Evolutionary conservation across 2,113 vertebrate species (phyloP).

Genomic region (Oryzias curvinotus): DNA sequence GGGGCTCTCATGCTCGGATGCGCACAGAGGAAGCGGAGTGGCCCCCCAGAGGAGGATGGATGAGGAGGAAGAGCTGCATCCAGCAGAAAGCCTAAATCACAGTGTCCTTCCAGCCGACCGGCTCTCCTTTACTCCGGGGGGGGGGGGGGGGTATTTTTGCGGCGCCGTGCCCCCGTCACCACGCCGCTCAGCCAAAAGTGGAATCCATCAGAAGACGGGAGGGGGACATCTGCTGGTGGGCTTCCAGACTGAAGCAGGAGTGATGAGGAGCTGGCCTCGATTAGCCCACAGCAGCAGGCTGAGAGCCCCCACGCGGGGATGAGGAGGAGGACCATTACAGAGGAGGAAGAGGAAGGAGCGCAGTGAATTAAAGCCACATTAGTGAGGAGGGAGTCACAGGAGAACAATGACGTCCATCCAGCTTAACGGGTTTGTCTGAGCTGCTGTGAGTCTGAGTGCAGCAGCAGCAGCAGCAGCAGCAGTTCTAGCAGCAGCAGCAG

Average conservation of each 20-base stretch:
- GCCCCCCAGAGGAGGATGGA: constrained; percentile 48
- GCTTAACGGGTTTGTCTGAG: neutral
- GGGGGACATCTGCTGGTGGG: constrained; percentile 64
- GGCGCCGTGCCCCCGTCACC: constrained; percentile 29
- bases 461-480: constrained; percentile 11
- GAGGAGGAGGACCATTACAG: constrained; percentile 31
- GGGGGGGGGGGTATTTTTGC: neutral
- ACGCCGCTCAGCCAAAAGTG: constrained; percentile 31
- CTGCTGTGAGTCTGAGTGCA: constrained; percentile 11
- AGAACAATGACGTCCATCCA: constrained; percentile 4
- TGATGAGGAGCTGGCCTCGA: neutral
- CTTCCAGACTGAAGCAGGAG: constrained; percentile 19
- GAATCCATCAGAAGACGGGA: constrained; percentile 50
- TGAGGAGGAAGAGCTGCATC: constrained; percentile 31
- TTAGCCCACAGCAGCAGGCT: neutral
- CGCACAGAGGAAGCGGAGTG: constrained; percentile 49
- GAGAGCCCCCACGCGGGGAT: neutral
- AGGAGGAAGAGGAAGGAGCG: constrained; percentile 23
- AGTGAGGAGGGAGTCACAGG: neutral
- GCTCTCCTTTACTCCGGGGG: too few relatives aligned
- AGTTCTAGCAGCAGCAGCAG: too few relatives aligned
- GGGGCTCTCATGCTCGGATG: constrained; percentile 56
- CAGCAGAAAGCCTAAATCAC: neutral
- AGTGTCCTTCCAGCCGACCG: too few relatives aligned
- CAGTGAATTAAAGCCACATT: constrained; percentile 12